These are phyloP conservation scores for Hemibagrus wyckioides DNA, from an alignment of 2,113 vertebrate genomes.

Conservation along the genomic window DNA sequence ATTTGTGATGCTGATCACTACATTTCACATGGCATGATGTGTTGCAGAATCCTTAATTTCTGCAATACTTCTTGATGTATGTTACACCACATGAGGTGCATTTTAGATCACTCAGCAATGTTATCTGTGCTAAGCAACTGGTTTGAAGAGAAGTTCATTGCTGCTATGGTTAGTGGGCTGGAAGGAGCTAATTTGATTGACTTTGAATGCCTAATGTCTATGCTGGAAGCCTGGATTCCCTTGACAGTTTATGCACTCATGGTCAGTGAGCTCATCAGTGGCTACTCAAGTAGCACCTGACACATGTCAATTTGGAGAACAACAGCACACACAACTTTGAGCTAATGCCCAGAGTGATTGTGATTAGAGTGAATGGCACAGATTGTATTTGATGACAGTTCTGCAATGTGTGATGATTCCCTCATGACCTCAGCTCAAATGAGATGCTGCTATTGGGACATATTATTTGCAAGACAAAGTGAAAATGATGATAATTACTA, in stretches of 20 bases:
- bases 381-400: constrained; percentile 50
- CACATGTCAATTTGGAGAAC: constrained; percentile 70
- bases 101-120: constrained; percentile 62
- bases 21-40: constrained; percentile 26
- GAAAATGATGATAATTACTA: constrained; percentile 49
- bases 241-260: constrained; percentile 71
- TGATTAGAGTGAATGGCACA: constrained; percentile 45
- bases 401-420: constrained; percentile 42
- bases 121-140: constrained; percentile 55
- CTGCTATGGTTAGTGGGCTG: constrained; percentile 68
- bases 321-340: constrained; percentile 40
- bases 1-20: constrained; percentile 13
- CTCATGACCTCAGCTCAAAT: constrained; percentile 28
- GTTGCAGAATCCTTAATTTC: constrained; percentile 40
- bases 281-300: constrained; percentile 74
- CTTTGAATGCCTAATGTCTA: constrained; percentile 65
- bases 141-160: constrained; percentile 47
- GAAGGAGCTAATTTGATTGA: constrained; percentile 79
- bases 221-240: constrained; percentile 64
- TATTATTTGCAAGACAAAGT: constrained; percentile 40
- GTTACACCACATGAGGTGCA: constrained; percentile 60
- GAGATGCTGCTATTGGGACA: constrained; percentile 19
- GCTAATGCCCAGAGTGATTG: constrained; percentile 49
- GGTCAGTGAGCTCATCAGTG: constrained; percentile 77
- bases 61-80: constrained; percentile 56